Evolutionary conservation across 2,797 vertebrate genomes (phyloP), one percentile per base, ranked within the genome.

Genomic region (Mormyrops boulengeri): DNA sequence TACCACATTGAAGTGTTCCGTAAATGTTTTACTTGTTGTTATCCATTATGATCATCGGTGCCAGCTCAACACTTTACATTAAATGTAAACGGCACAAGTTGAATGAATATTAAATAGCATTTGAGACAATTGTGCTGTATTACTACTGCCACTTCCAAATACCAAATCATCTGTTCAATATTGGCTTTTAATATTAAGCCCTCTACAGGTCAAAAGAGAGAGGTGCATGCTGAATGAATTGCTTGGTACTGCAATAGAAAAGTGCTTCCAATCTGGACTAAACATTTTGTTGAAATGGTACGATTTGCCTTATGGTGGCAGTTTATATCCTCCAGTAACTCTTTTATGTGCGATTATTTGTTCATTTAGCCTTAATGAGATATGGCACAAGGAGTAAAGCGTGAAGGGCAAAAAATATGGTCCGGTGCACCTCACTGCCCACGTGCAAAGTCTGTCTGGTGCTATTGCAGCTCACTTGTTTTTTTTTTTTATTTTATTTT

Each of bases 291-390:
- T n/a, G 14, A 34, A 26, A 60, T 30, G 57, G 30, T 8, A 60
- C 53, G 34, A 34, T 85, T 80, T 47, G 41, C 73, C 41, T n/a
- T 50, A 50, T 26, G 82, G 82, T 50, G 8, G 22, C 82, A 22
- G 44, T 85, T 26, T 49, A 17, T 52, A 85, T 52, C n/a, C 44
- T 38, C 85, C 85, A 87, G 82, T 52, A 85, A 30, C 19, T 26
- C 30, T 87, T 87, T 38, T 87, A 60, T 2, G 52, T 87, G 52
- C n/a, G 85, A 87, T 87, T 38, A 87, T 87, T 87, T 87, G 85
- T 60, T 60, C 34, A 87, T 87, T 60, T n/a, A 57, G 17, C 85
- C 3, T 38, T 87, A 87, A 87, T 87, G 30, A 30, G 53, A 44
- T 60, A 60, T 87, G 85, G 53, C 85, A 60, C 34, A 6, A n/a